These are phyloP conservation scores for Hassar affinis DNA, from an alignment of 2,113 vertebrate species.

Conservation along the genomic window DNA sequence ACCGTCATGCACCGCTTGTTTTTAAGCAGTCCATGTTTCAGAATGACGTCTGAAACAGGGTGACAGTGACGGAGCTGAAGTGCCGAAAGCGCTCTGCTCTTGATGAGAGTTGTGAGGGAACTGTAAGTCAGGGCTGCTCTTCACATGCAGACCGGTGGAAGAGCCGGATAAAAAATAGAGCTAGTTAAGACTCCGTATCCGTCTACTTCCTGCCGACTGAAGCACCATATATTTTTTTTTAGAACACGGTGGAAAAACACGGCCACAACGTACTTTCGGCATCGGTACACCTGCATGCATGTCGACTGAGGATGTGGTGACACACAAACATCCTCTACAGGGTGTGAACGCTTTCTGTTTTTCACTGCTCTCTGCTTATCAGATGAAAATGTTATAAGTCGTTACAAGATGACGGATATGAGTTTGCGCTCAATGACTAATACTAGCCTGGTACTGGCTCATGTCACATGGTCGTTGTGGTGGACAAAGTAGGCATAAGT, in stretches of 20 bases:
- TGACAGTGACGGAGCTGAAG: background rate
- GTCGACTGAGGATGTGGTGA: constrained; percentile 30
- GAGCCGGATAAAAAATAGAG: background rate
- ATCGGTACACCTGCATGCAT: background rate
- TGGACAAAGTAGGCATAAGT: too few relatives aligned
- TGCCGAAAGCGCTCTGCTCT: background rate
- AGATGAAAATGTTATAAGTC: background rate
- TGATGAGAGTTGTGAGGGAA: background rate
- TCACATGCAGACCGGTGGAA: background rate
- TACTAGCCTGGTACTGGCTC: background rate
- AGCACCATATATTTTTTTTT: constrained; percentile 9
- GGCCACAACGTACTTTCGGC: background rate
- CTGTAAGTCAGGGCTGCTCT: background rate
- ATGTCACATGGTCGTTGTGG: too few relatives aligned
- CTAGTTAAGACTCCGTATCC: background rate
- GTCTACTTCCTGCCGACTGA: background rate
- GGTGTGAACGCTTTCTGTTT: constrained; percentile 1
- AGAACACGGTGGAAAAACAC: constrained; percentile 7
- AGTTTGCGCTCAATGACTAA: too few relatives aligned
- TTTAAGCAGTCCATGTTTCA: background rate
- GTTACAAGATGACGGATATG: background rate
- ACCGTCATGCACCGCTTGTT: background rate
- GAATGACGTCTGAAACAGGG: background rate
- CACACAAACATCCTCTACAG: constrained; percentile 1
- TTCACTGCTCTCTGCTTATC: background rate